Evolutionary conservation across 37 sponge, comb jelly and placozoan genomes (phyloP), one percentile per base, ranked within the genome.

Genomic region (Dysidea cf. avara): DNA sequence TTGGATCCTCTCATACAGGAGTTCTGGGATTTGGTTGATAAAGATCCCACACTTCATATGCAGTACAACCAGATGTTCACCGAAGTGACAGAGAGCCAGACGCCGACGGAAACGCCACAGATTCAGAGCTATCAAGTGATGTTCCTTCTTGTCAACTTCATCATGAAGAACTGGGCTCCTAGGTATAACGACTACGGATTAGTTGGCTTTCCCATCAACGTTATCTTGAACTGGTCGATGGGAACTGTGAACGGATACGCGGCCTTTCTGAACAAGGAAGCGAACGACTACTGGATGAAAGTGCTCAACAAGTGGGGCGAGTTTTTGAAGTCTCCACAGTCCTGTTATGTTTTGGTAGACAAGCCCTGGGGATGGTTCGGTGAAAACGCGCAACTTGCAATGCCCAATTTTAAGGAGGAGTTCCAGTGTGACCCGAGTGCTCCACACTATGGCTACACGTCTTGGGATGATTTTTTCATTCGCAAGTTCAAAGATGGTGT

Each of bases 131-230:
- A 56, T 12, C 29, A 56, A 22, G 29, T 28, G 29, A 56, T 56
- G 58, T 56, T 56, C 14, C 29, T 26, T 56, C 58, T 56, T 26
- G 58, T 56, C 58, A 56, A 56, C 58, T 56, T 28, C 14, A 56
- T 56, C 58, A 56, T 56, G 58, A 56, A 22, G 14, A 56, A 22
- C 11, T 56, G 29, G 25, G 29, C 58, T 22, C 58, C 58, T 14
- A 22, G 29, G 58, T 56, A 56, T 12, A 56, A 26, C 14, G 29
- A 56, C 5, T 22, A 56, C 11, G 58, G 29, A 28, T 12, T 56
- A 7, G 58, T 56, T 56, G 58, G 58, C 7, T 56, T 56, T 12
- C 58, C 58, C 58, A 56, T 56, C 58, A 56, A 56, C 14, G 58
- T 26, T 12, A 56, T 56, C 58, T 12, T 56, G 14, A 56, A 56